Conservation (phyloP, 2,888 invertebrate species). For the Punctoribates punctum region DNA sequence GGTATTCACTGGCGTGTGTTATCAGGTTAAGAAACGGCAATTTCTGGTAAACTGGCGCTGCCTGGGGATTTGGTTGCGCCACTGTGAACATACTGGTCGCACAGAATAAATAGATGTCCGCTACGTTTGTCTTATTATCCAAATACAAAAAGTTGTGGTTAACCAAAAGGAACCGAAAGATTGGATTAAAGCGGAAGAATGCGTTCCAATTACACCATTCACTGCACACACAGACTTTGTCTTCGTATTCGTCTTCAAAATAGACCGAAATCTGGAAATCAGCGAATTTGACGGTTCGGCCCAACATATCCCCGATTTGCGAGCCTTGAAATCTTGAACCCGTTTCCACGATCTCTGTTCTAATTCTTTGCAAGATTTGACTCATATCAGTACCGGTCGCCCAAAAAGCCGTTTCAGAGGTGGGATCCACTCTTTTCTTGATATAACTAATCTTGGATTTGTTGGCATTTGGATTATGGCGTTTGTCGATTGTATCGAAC, state of each 20-base stretch:
- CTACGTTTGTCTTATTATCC: not conserved
- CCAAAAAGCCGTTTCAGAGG: not conserved
- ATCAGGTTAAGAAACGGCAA: not conserved
- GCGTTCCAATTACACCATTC: slow-evolving; percentile 29
- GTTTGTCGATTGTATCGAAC: not conserved
- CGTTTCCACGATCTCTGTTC: not conserved
- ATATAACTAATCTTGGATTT: not conserved
- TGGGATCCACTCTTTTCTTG: not conserved
- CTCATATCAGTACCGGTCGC: not conserved
- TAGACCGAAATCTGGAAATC: not conserved
- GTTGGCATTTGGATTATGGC: not conserved
- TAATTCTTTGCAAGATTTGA: not conserved
- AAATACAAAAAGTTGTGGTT: not conserved
- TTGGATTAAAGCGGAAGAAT: slow-evolving; percentile 24
- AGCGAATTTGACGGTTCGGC: not conserved
- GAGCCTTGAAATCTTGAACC: not conserved
- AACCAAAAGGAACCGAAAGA: slow-evolving; percentile 20
- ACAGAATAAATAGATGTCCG: not conserved
- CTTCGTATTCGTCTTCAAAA: not conserved
- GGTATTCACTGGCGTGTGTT: not conserved
- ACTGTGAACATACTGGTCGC: too few species aligned
- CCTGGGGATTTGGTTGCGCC: too few species aligned
- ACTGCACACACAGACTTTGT: slow-evolving; percentile 9
- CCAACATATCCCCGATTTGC: too few species aligned
- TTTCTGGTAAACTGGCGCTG: not conserved